Conservation (phyloP, 2,113 vertebrate species). For the Psophia crepitans region DNA sequence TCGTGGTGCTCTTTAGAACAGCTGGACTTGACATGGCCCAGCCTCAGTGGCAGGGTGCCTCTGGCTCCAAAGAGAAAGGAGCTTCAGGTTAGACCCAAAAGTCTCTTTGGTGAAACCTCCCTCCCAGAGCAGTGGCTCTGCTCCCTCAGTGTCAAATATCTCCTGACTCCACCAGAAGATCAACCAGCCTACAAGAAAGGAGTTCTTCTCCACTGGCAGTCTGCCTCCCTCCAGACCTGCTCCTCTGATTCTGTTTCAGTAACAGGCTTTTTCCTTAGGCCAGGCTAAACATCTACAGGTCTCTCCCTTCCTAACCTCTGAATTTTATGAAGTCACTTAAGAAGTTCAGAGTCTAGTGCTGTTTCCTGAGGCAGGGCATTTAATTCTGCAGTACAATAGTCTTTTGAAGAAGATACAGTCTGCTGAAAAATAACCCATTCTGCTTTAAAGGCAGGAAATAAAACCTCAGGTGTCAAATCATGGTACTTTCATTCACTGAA, state of each 20-base stretch:
- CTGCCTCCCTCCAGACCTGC: not conserved
- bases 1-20: not conserved
- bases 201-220: not conserved
- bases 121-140: not conserved
- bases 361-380: slow-evolving; percentile 38
- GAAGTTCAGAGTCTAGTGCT: not conserved
- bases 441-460: slow-evolving; percentile 41
- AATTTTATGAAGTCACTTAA: not conserved
- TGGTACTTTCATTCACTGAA: not conserved
- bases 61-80: not conserved
- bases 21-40: not conserved
- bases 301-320: not conserved
- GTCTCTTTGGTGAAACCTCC: not conserved
- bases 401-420: slow-evolving; percentile 21
- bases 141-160: not conserved
- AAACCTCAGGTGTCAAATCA: slow-evolving; percentile 24
- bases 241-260: not conserved
- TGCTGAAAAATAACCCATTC: slow-evolving; percentile 17
- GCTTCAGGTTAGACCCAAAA: not conserved
- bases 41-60: not conserved
- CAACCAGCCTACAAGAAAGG: not conserved
- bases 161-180: not conserved
- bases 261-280: not conserved
- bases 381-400: slow-evolving; percentile 8
- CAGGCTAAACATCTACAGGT: not conserved